These are phyloP conservation scores for Albula glossodonta DNA, from an alignment of 2,113 vertebrate species.

Conservation along the genomic window DNA sequence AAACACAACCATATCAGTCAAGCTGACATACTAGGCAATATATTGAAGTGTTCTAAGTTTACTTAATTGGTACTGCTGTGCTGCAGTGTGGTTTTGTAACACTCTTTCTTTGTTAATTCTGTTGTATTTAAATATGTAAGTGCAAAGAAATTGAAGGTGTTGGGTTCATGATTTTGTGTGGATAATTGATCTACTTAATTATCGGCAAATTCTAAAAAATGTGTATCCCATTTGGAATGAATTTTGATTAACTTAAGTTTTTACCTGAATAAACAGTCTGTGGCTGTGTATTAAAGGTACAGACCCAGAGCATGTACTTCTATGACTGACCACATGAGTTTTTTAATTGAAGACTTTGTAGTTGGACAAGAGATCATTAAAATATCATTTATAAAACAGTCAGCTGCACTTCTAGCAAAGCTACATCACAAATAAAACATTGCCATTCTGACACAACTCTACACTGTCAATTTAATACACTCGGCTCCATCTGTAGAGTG, in stretches of 20 bases:
- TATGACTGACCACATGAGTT: too few relatives aligned
- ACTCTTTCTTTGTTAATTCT: conserved; percentile 23
- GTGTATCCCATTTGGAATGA: conserved; percentile 12
- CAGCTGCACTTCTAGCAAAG: not conserved
- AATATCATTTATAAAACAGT: not conserved
- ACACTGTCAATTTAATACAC: not conserved
- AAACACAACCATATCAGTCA: conserved; percentile 35
- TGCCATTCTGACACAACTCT: not conserved
- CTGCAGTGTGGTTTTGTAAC: conserved; percentile 58
- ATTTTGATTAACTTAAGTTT: not conserved
- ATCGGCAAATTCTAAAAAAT: not conserved
- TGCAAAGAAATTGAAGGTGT: not conserved
- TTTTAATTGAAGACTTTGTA: too few relatives aligned
- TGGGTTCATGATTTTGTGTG: not conserved
- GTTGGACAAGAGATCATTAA: too few relatives aligned
- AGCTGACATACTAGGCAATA: not conserved
- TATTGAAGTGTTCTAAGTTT: conserved; percentile 43
- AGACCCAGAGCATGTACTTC: not conserved
- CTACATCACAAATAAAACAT: not conserved
- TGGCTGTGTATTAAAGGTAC: not conserved
- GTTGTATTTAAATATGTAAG: not conserved
- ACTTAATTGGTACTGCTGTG: conserved; percentile 50
- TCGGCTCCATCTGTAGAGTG: not conserved
- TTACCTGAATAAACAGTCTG: not conserved
- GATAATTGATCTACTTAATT: not conserved